Evolutionary conservation across 2,797 vertebrate species (phyloP).

Genomic region (Eurystomus glaucurus): DNA sequence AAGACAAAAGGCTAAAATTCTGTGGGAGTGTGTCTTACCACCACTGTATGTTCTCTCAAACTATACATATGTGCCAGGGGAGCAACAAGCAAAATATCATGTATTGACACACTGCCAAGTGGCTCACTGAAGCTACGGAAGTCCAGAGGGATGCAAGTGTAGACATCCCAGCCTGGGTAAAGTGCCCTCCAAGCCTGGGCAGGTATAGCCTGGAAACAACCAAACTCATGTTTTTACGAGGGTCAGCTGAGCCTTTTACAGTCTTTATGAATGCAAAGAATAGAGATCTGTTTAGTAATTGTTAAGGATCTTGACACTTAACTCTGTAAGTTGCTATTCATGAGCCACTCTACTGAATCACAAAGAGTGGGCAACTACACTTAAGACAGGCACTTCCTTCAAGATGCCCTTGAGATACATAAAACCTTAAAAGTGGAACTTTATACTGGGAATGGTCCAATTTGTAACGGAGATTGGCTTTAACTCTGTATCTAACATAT

Average conservation of each 20-base stretch:
- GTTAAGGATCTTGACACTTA: background rate
- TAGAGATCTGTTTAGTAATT: background rate
- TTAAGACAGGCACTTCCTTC: background rate
- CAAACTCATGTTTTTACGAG: background rate
- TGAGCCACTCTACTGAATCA: background rate
- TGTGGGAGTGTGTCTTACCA: accelerated
- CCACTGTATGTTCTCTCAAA: background rate
- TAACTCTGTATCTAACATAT: background rate
- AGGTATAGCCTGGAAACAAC: background rate
- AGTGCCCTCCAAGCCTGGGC: background rate
- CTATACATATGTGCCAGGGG: accelerated
- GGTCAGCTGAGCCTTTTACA: background rate
- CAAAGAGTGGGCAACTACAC: background rate
- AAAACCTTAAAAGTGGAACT: background rate
- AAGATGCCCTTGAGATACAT: background rate
- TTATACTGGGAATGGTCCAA: background rate
- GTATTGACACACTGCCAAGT: accelerated
- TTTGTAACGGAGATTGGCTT: background rate
- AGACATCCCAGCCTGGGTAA: background rate
- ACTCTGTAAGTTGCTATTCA: background rate
- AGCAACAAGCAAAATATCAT: background rate
- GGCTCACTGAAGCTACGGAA: background rate
- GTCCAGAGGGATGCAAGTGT: accelerated
- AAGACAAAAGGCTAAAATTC: background rate
- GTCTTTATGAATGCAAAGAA: background rate